Percentiles rank a stretch among this genome's conserved stretches.
phyloP scores from a whole-genome alignment of 2,797 vertebrate genomes.

The Delichon dasypus region DNA sequence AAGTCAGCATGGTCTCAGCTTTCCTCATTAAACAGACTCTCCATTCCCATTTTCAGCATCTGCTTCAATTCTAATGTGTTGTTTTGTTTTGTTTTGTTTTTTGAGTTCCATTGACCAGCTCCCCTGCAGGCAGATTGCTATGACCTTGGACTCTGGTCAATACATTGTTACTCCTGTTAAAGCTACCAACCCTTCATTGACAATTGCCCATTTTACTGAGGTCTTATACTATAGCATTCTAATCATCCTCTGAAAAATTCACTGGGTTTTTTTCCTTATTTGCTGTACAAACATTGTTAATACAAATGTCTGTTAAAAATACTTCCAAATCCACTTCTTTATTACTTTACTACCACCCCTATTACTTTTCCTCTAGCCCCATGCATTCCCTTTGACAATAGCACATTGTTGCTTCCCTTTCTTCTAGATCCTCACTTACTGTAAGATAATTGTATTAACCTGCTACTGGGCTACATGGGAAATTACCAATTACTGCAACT shows the following conservation, averaged over 20 bases:
- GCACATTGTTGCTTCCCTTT: not conserved
- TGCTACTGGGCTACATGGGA: not conserved
- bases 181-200: not conserved
- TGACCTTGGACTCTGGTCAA: not conserved
- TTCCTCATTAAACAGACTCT: not conserved
- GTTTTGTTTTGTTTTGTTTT: not conserved
- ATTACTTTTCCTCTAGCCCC: not conserved
- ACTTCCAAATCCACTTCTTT: not conserved
- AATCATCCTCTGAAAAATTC: not conserved
- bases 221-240: not conserved
- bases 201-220: not conserved
- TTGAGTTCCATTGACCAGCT: not conserved
- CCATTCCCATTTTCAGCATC: not conserved
- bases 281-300: not conserved
- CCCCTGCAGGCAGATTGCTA: not conserved
- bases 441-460: not conserved
- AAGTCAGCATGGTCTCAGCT: not conserved
- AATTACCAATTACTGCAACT: not conserved
- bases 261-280: not conserved
- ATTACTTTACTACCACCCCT: not conserved
- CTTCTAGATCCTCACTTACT: not conserved
- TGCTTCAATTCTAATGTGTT: not conserved
- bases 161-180: not conserved
- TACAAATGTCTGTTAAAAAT: not conserved
- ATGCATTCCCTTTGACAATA: not conserved